phyloP scores from a whole-genome alignment of 1,140 invertebrate genomes.

The Idris sp. region DNA sequence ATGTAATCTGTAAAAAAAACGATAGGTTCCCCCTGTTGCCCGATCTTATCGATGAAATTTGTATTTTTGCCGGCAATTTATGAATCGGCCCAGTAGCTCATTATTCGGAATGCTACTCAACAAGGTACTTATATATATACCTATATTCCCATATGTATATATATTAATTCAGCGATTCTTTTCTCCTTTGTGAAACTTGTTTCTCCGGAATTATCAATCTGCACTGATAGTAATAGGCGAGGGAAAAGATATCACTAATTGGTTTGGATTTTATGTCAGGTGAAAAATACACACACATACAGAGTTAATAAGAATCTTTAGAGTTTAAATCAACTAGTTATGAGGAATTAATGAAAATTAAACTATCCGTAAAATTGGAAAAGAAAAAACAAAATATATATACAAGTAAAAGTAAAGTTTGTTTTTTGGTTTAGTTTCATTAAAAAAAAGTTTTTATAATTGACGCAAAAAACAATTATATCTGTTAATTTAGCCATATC shows the following conservation, averaged over 20 bases:
- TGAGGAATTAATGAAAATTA: slow-evolving; percentile 4
- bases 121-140: slow-evolving; percentile 32
- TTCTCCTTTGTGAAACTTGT: slow-evolving; percentile 41
- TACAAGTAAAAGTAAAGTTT: no score
- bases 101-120: slow-evolving; percentile 52
- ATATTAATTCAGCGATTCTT: slow-evolving; percentile 26
- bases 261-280: slow-evolving; percentile 11
- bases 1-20: slow-evolving; percentile 25
- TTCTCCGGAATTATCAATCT: slow-evolving; percentile 39
- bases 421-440: no score
- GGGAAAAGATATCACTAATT: slow-evolving; percentile 14
- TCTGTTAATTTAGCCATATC: slow-evolving; percentile 1
- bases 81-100: slow-evolving; percentile 46
- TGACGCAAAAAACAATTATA: no score
- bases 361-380: no score
- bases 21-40: slow-evolving; percentile 7
- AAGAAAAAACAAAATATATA: no score
- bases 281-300: neutral
- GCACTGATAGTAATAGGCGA: slow-evolving; percentile 13
- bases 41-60: slow-evolving; percentile 38
- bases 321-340: neutral
- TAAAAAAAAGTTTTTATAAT: no score
- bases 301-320: neutral
- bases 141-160: slow-evolving; percentile 22
- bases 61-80: slow-evolving; percentile 49